Evolutionary conservation across 2,888 invertebrate genomes (phyloP).

Genomic region (Eurytoma californica): DNA sequence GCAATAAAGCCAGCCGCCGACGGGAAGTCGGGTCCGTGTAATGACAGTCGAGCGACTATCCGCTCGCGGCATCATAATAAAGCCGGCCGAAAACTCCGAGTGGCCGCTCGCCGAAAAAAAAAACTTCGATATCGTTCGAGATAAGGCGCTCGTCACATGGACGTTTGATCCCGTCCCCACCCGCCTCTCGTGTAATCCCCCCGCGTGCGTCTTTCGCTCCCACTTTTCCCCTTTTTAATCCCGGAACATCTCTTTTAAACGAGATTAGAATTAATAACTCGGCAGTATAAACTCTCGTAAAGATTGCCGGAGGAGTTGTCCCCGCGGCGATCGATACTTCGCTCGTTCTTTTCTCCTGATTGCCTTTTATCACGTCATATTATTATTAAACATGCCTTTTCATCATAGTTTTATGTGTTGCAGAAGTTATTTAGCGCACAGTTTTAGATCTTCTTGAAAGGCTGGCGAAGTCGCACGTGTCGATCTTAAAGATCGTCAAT

Average conservation of each 20-base stretch:
- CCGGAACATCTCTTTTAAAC: slow-evolving; percentile 44
- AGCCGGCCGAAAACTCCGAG: slow-evolving; percentile 55
- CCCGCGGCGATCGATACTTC: neutral
- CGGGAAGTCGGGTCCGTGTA: slow-evolving; percentile 61
- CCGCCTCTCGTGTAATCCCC: slow-evolving; percentile 37
- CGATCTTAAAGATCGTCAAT: too few species aligned
- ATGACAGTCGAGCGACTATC: slow-evolving; percentile 66
- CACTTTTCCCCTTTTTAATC: slow-evolving; percentile 35
- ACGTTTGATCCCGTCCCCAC: slow-evolving; percentile 50
- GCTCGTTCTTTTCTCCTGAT: neutral
- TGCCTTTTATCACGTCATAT: neutral
- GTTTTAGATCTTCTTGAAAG: neutral
- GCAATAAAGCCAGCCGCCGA: slow-evolving; percentile 66
- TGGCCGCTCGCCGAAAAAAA: slow-evolving; percentile 16
- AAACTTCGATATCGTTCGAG: slow-evolving; percentile 58
- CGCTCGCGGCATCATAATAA: slow-evolving; percentile 69
- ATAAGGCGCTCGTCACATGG: slow-evolving; percentile 60
- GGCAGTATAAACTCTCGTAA: slow-evolving; percentile 38
- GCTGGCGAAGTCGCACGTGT: slow-evolving; percentile 4
- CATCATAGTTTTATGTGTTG: neutral
- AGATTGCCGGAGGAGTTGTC: neutral
- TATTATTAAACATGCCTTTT: neutral
- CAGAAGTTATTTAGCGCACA: neutral
- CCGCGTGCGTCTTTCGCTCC: slow-evolving; percentile 20
- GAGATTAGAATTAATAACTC: slow-evolving; percentile 56